Percentiles rank a stretch among this genome's conserved stretches.
phyloP scores from a whole-genome alignment of 2,888 invertebrate species.

The Megastigmus dorsalis region DNA sequence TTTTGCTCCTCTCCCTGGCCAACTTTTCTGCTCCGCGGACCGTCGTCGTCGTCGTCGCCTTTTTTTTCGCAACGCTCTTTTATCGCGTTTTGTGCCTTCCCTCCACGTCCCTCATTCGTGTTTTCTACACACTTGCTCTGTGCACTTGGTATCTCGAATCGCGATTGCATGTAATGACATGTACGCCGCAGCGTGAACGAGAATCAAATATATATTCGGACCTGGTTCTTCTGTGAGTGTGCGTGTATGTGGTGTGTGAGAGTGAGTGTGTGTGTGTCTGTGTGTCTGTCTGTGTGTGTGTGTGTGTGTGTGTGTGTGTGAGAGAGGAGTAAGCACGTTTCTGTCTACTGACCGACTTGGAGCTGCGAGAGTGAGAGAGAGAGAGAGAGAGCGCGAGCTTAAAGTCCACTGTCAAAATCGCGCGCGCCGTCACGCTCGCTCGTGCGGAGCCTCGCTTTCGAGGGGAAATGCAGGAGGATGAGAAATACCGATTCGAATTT shows the following conservation, averaged over 20 bases:
- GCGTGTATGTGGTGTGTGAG: no score
- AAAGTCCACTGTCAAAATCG: conserved; percentile 25
- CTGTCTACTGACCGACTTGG: background rate
- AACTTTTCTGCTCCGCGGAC: no score
- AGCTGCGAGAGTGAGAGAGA: background rate
- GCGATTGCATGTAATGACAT: no score
- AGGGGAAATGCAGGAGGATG: background rate
- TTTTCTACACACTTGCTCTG: no score
- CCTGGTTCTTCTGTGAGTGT: no score
- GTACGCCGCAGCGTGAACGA: no score
- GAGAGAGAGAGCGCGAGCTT: background rate
- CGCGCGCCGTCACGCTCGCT: conserved; percentile 10
- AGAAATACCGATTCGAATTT: conserved; percentile 2
- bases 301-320: no score
- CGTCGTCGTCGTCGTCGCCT: background rate
- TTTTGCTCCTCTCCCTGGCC: no score
- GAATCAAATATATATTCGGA: no score
- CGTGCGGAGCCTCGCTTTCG: background rate
- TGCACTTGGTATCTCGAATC: no score
- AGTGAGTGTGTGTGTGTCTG: no score
- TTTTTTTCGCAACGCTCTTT: background rate
- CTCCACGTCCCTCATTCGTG: background rate
- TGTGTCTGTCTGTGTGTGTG: no score
- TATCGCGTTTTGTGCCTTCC: background rate
- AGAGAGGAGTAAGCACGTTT: background rate